Evolutionary conservation across 2,888 invertebrate species (phyloP).

Genomic region (Nomada flava): DNA sequence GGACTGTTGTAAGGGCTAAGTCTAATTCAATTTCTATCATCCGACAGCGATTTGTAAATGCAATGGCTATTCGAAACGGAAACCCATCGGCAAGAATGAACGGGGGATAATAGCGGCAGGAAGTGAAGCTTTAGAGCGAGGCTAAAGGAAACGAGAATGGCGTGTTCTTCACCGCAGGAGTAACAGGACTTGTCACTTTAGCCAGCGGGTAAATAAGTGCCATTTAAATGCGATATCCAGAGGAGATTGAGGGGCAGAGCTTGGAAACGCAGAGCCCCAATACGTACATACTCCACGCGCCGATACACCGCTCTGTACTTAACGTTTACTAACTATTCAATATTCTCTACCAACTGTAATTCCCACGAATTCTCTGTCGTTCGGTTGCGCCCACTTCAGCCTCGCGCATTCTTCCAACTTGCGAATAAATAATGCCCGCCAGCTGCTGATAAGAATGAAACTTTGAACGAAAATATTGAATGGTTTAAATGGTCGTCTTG

Average conservation of each 20-base stretch:
- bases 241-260: slow-evolving; percentile 57
- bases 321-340: slow-evolving; percentile 74
- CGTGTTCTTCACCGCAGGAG: slow-evolving; percentile 59
- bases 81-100: slow-evolving; percentile 31
- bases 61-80: slow-evolving; percentile 36
- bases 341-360: slow-evolving; percentile 51
- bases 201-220: slow-evolving; percentile 69
- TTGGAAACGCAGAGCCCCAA: slow-evolving; percentile 61
- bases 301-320: slow-evolving; percentile 72
- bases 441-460: neutral
- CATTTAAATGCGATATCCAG: slow-evolving; percentile 72
- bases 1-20: slow-evolving; percentile 65
- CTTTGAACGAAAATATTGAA: neutral
- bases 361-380: slow-evolving; percentile 62
- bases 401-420: slow-evolving; percentile 14
- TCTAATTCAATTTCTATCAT: slow-evolving; percentile 76
- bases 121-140: slow-evolving; percentile 53
- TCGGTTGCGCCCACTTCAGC: neutral
- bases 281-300: slow-evolving; percentile 60
- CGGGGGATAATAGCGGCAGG: slow-evolving; percentile 56
- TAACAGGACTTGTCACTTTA: slow-evolving; percentile 70
- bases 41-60: slow-evolving; percentile 72
- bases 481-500: neutral
- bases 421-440: slow-evolving; percentile 29
- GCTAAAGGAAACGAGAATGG: slow-evolving; percentile 61